These are phyloP conservation scores for Gryon sp. DNA, from an alignment of 1,140 invertebrate species.

Conservation along the genomic window DNA sequence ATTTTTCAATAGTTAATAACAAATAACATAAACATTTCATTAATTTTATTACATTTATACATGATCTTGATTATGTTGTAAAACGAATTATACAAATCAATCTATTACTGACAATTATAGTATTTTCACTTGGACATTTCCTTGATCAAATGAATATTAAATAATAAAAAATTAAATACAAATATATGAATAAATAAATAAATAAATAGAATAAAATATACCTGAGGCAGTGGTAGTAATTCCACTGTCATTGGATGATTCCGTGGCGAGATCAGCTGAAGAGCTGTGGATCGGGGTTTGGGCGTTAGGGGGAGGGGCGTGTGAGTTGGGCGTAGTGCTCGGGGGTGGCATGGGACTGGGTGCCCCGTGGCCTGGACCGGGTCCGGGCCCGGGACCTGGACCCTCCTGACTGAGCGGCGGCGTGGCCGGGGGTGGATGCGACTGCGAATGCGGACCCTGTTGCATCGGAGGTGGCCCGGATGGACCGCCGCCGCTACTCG, in stretches of 20 bases:
- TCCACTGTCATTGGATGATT: constrained; percentile 81
- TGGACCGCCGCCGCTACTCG: constrained; percentile 34
- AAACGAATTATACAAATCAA: no score
- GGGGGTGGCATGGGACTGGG: constrained; percentile 81
- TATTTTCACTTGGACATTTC: no score
- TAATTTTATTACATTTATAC: no score
- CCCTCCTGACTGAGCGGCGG: constrained; percentile 79
- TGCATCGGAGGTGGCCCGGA: constrained; percentile 65
- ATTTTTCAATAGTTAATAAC: no score
- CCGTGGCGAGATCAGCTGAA: constrained; percentile 73
- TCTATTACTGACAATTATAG: no score
- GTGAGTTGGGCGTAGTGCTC: constrained; percentile 82
- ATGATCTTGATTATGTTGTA: no score
- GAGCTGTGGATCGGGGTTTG: constrained; percentile 72
- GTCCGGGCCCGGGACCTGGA: constrained; percentile 15
- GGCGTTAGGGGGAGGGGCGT: constrained; percentile 72
- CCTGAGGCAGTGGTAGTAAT: constrained; percentile 81
- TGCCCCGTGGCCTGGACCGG: constrained; percentile 52
- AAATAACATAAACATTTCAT: no score
- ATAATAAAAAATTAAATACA: not conserved
- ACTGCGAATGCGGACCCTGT: constrained; percentile 60
- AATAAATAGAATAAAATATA: constrained; percentile 64
- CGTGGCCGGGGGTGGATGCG: constrained; percentile 72
- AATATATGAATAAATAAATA: not conserved
- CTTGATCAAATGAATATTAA: no score